Base-by-base conservation (phyloP, 2,113 vertebrate genomes). In the Nanger granti region DNA sequence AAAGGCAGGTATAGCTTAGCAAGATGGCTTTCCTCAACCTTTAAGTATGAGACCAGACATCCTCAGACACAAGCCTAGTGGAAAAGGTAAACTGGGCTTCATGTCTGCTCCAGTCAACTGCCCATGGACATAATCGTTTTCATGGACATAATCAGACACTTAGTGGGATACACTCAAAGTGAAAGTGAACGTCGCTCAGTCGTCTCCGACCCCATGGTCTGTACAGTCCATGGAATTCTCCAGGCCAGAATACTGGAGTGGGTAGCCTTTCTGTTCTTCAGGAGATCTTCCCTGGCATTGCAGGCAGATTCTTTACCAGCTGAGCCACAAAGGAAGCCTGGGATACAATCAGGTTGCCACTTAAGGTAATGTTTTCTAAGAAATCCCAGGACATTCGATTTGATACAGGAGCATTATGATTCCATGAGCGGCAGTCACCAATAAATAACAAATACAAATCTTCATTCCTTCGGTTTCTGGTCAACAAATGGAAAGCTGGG, bases 21-120 rank as follows among this genome's bases (percentile, higher is more conserved):
- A 90, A 84, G 79, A 86, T 59, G 86, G 97, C 88, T 95, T 88
- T 95, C 91, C 60, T 79, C 97, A 92, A 93, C 91, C 80, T 97
- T 26, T 89, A 79, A 94, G 92, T 7, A 79, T 60, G 69, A 76
- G 41, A 54, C 10, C 12, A 64, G 20, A 91, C 14, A 89, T 44
- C 54, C 57, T 95, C 9, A 80, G 60, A 83, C 26, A 20, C 57
- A 24, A 66, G 47, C 55, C 76, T 76, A 79, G 64, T 62, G 17
- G 55, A 87, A 31, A 44, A 94, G 26, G 37, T 59, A 87, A 20
- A 20, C 14, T 55, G 28, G 89, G 59, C 34, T 64, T 66, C 54
- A 90, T 13, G 44, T 76, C 66, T 29, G 2, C 31, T 88, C 3
- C 20, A 91, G 59, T 54, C 89, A 89, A 3, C 13, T 34, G 47